Evolutionary conservation across 1,140 invertebrate genomes (phyloP).

Genomic region (Radopholus similis): DNA sequence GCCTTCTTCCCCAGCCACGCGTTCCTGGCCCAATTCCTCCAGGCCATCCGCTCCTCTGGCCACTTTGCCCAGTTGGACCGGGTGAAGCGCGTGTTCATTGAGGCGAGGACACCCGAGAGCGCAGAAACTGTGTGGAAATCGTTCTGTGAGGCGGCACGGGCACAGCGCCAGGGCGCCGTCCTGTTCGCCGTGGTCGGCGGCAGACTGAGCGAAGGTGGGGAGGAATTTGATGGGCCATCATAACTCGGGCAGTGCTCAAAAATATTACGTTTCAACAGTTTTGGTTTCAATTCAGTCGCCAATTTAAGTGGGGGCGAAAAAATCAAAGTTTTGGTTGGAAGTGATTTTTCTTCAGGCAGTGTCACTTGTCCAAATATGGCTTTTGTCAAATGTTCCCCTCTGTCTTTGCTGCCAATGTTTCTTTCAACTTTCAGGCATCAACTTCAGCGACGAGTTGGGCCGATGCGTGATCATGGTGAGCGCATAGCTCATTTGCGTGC

Average conservation of each 20-base stretch:
- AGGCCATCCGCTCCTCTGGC: background rate
- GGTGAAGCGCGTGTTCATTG: conserved; percentile 12
- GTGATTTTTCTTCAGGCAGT: no score
- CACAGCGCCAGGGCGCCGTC: conserved; percentile 18
- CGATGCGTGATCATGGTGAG: conserved; percentile 81
- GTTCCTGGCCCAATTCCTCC: conserved; percentile 68
- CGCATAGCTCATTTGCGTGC: background rate
- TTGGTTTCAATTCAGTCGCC: no score
- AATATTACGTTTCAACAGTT: no score
- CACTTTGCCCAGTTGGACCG: conserved; percentile 13
- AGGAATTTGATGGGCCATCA: background rate
- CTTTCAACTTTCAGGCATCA: conserved; percentile 73
- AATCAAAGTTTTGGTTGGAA: no score
- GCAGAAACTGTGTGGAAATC: conserved; percentile 19
- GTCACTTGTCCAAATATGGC: no score
- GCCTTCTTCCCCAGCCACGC: conserved; percentile 91
- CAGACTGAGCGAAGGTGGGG: conserved; percentile 40
- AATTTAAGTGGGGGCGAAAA: no score
- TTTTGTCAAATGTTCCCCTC: no score
- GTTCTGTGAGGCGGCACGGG: conserved; percentile 24
- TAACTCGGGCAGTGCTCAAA: background rate
- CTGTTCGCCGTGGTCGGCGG: conserved; percentile 37
- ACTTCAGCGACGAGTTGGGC: conserved; percentile 90
- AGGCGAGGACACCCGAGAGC: background rate
- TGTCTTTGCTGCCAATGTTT: no score